Evolutionary conservation across 2,888 invertebrate species (phyloP), one percentile per base, ranked within the genome.

Genomic region (Nemurella pictetii): DNA sequence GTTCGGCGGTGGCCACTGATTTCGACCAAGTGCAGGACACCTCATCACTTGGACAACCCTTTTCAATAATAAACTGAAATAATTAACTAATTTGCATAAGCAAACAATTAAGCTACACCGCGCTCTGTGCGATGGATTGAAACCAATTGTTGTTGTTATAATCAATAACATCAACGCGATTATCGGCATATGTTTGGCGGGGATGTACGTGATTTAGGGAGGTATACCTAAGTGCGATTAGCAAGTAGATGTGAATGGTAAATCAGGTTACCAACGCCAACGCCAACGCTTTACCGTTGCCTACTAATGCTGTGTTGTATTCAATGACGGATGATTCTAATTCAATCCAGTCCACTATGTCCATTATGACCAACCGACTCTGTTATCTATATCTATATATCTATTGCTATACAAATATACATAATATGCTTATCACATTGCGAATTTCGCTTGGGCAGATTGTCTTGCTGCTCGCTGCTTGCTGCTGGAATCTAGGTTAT

Each of bases 21-120:
- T 75, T 75, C 3, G 27, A 75, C 15, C 75, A 55, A 55, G 55
- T 55, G 9, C 55, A 7, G 55, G 55, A 55, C 55, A 55, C 15
- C 55, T 55, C 55, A 55, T 55, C 55, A 55, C 55, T 55, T 55
- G 55, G 1, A 12, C 55, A 55, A 55, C 55, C 55, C 9, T 26
- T 75, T 75, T 75, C 75, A 26, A 75, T 75, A 75, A 27, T 26
- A 26, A 75, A 27, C 28, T 28, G 75, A 75, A 75, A 75, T 28
- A 75, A 75, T 75, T 28, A 75, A 75, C 75, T n/a, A 28, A 75
- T 75, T 75, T 75, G 27, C 75, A 75, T 75, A 75, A 28, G 28
- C 75, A 75, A 75, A 75, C 75, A 9, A 12, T 55, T 55, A 20
- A 55, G 55, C 55, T 55, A 55, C 20, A n/a, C n/a, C n/a, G n/a